Conservation (phyloP, 1,140 invertebrate genomes). For the Varroa destructor region DNA sequence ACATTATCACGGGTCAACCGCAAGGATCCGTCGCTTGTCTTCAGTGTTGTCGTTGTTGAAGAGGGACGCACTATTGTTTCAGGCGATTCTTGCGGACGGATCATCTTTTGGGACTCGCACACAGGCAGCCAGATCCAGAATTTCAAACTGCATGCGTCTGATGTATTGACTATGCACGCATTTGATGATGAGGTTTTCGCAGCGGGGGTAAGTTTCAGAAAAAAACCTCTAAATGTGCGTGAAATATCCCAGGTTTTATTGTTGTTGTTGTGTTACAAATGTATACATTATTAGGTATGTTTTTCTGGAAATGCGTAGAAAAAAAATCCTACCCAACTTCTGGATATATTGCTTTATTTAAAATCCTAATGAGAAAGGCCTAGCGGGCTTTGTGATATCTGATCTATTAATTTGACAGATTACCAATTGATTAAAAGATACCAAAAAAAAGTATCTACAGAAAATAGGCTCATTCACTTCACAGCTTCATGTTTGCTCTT, state of each 20-base stretch:
- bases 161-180: slow-evolving; percentile 1
- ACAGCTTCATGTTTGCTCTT: too few species aligned
- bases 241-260: too few species aligned
- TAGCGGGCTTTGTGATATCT: too few species aligned
- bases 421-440: too few species aligned
- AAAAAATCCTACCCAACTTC: too few species aligned
- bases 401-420: too few species aligned
- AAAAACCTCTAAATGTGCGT: too few species aligned
- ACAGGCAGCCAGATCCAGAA: slow-evolving; percentile 13
- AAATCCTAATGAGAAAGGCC: too few species aligned
- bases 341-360: too few species aligned
- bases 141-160: slow-evolving; percentile 1
- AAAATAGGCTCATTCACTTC: too few species aligned
- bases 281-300: background rate
- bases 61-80: slow-evolving; percentile 6
- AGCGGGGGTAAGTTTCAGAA: background rate
- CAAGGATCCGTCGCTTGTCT: background rate
- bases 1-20: background rate
- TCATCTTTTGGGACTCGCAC: slow-evolving; percentile 9
- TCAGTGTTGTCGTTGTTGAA: slow-evolving; percentile 20
- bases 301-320: background rate
- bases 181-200: background rate
- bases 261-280: too few species aligned
- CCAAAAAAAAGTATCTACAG: too few species aligned
- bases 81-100: slow-evolving; percentile 4